Evolutionary conservation across 2,888 invertebrate species (phyloP).

Genomic region (Lasioglossum marginatum): DNA sequence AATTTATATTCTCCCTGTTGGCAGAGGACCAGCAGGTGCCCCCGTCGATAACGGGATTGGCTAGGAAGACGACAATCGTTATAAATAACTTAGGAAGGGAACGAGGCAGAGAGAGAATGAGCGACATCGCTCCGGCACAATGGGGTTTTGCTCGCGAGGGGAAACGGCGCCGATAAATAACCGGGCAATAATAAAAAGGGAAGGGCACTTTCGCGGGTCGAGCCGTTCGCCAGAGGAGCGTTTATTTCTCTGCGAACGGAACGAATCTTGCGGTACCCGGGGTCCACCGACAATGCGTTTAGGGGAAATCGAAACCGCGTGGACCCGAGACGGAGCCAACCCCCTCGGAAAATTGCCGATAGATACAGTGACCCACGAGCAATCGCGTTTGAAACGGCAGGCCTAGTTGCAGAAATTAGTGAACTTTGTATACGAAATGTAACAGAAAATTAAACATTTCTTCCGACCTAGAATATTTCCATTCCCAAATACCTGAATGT

Average conservation of each 20-base stretch:
- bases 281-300: conserved; percentile 66
- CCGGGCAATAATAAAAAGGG: conserved; percentile 60
- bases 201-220: conserved; percentile 6
- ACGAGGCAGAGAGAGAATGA: conserved; percentile 37
- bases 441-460: no score
- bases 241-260: conserved; percentile 63
- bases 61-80: conserved; percentile 71
- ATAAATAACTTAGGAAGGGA: conserved; percentile 72
- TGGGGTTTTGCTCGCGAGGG: conserved; percentile 69
- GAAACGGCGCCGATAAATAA: conserved; percentile 77
- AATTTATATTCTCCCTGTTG: not conserved
- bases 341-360: conserved; percentile 54
- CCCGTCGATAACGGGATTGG: conserved; percentile 6
- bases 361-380: conserved; percentile 34
- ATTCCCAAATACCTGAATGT: no score
- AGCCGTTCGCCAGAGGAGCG: conserved; percentile 28
- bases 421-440: no score
- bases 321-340: conserved; percentile 31
- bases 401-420: no score
- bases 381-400: conserved; percentile 12
- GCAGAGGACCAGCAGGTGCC: not conserved
- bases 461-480: no score
- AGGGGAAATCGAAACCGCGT: conserved; percentile 31
- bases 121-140: conserved; percentile 69
- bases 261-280: conserved; percentile 70